These are phyloP conservation scores for Brachionichthys hirsutus DNA, from an alignment of 2,113 vertebrate species.

Conservation along the genomic window DNA sequence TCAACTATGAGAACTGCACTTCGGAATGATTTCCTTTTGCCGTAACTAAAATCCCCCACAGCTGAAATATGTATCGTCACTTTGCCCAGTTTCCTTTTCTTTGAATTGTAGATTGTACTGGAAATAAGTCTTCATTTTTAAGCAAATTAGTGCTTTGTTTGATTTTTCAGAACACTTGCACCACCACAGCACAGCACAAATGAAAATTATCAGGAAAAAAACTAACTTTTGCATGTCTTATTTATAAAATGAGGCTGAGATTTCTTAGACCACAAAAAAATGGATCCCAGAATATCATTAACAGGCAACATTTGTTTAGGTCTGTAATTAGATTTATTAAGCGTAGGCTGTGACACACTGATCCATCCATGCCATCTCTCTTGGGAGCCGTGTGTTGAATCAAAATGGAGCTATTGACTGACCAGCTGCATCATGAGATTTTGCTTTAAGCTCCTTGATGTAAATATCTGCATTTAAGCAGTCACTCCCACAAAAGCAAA, in stretches of 20 bases:
- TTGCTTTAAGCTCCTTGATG: slow-evolving; percentile 3
- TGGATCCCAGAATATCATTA: not conserved
- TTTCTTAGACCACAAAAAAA: slow-evolving; percentile 4
- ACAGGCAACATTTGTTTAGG: slow-evolving; percentile 15
- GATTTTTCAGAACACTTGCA: not conserved
- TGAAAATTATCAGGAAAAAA: not conserved
- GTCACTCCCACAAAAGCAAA: not conserved
- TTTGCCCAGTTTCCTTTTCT: too few species aligned
- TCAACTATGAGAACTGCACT: not conserved
- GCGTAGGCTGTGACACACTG: not conserved
- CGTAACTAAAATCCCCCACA: too few species aligned
- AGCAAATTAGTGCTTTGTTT: too few species aligned
- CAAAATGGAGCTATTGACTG: slow-evolving; percentile 35
- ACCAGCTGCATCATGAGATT: slow-evolving; percentile 29
- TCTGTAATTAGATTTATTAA: slow-evolving; percentile 34
- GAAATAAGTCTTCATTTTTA: too few species aligned
- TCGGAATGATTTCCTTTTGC: too few species aligned
- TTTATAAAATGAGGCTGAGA: slow-evolving; percentile 15
- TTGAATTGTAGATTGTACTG: too few species aligned
- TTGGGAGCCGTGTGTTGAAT: slow-evolving; percentile 33
- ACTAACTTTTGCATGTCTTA: not conserved
- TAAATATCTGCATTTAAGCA: slow-evolving; percentile 5
- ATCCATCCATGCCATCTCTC: slow-evolving; percentile 24
- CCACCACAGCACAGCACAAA: not conserved
- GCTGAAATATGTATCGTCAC: too few species aligned